Conservation (phyloP, 2,113 vertebrate species). For the Prietella phreatophila region DNA sequence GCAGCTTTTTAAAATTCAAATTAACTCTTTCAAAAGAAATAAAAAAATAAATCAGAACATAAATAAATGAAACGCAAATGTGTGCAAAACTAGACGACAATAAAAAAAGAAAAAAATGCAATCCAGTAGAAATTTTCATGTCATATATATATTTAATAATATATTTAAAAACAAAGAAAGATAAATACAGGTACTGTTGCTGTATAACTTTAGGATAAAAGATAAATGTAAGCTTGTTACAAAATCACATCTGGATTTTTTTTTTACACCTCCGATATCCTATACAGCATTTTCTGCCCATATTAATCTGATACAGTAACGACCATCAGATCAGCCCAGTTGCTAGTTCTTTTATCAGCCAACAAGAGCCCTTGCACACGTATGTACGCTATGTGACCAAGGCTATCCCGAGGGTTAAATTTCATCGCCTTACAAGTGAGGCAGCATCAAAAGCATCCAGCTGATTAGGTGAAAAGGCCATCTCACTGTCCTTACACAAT, state of each 20-base stretch:
- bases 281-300: not conserved
- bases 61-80: not conserved
- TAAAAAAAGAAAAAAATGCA: not conserved
- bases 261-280: not conserved
- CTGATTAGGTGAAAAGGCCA: not conserved
- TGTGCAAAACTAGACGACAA: not conserved
- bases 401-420: not conserved
- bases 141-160: not conserved
- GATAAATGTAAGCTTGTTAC: not conserved
- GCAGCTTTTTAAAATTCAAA: not conserved
- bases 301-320: not conserved
- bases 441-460: not conserved
- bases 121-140: not conserved
- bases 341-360: not conserved
- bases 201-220: not conserved
- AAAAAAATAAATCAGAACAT: not conserved
- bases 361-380: not conserved
- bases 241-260: not conserved
- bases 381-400: not conserved
- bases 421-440: not conserved
- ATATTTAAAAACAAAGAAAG: not conserved
- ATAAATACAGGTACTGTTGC: not conserved
- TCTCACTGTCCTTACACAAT: not conserved
- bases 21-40: not conserved
- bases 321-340: not conserved